Conservation (phyloP, 1,140 invertebrate genomes). For the Drosophila orena region DNA sequence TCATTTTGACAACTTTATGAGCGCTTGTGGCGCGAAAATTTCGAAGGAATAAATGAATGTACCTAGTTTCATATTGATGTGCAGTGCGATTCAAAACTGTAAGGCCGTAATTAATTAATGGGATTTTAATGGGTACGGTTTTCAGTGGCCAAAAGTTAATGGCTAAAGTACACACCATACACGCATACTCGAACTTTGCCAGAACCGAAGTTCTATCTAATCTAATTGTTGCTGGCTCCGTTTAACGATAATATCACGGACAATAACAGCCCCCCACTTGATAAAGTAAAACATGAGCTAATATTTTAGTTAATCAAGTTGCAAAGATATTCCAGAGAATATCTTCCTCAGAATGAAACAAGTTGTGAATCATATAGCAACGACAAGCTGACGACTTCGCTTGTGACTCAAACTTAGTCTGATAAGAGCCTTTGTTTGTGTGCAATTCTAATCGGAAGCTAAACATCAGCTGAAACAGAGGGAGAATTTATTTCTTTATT, state of each 20-base stretch:
- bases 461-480: conserved; percentile 7
- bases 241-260: conserved; percentile 18
- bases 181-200: no score
- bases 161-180: no score
- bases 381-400: conserved; percentile 7
- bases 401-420: conserved; percentile 28
- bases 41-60: conserved; percentile 20
- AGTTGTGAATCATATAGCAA: conserved; percentile 9
- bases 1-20: conserved; percentile 66
- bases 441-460: conserved; percentile 30
- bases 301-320: conserved; percentile 22
- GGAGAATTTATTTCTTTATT: conserved; percentile 9
- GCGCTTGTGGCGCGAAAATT: conserved; percentile 25
- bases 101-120: conserved; percentile 32
- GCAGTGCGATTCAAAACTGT: conserved; percentile 15
- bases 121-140: conserved; percentile 23
- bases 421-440: conserved; percentile 16
- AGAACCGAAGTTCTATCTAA: conserved; percentile 19
- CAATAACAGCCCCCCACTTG: neutral
- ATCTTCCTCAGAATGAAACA: neutral
- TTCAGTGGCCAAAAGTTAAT: neutral
- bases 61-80: conserved; percentile 32
- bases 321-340: conserved; percentile 8
- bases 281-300: conserved; percentile 21
- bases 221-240: conserved; percentile 12